Evolutionary conservation across 2,113 vertebrate genomes (phyloP), one percentile per base, ranked within the genome.

Genomic region (Entomyzon cyanotis): DNA sequence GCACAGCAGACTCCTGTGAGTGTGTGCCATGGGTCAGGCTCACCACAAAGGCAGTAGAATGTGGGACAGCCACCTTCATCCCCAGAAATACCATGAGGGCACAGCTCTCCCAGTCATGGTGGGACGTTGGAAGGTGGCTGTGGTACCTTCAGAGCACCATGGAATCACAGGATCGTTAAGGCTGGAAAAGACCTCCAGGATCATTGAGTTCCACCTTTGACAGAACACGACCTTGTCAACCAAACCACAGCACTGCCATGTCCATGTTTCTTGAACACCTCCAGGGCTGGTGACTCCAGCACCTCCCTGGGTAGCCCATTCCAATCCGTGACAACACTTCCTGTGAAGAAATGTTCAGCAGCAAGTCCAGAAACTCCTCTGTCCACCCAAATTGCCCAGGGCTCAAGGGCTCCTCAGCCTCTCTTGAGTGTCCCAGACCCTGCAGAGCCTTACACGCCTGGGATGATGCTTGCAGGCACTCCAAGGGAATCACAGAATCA

Each of bases 31-130:
- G 21, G 41, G 0, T 28, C 71, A 59, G 49, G 55, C 18, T 12
- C 27, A 12, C 0, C 0, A 35, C 2, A 5, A 53, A 18, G 1
- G 2, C 60, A 24, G 27, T 15, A 5, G 20, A 9, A 25, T 11
- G 31, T 4, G 20, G 65, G 49, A 41, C 33, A 33, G 56, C n/a
- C 44, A n/a, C 8, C 1, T 21, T 9, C 23, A 11, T 0, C 35
- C 62, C 17, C 8, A 0, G 10, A n/a, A 19, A 15, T 3, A 11
- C 52, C 23, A 31, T 0, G 8, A 67, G 69, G n/a, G 17, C 12
- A 42, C 52, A 19, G 33, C 35, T 31, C 37, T 23, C 35, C 31
- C 9, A 2, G 6, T 20, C 3, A 3, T 5, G 7, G 17, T 4
- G 19, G 41, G 28, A 24, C 20, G 8, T 10, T 30, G 0, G 0